These are phyloP conservation scores for Eulemur macaco DNA, from an alignment of 2,113 vertebrate genomes.

Conservation along the genomic window DNA sequence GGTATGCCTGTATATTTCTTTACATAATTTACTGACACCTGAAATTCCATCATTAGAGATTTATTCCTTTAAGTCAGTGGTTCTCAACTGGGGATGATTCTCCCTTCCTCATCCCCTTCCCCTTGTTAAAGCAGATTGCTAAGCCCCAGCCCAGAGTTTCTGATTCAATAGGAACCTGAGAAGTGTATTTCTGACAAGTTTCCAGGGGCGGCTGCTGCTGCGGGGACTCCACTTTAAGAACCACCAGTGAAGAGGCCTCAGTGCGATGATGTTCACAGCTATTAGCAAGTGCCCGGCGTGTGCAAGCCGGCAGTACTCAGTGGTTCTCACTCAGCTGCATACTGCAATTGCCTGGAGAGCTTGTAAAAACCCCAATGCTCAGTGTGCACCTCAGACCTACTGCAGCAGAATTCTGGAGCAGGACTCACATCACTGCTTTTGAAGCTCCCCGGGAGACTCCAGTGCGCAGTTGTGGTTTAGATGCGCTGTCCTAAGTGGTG, in stretches of 20 bases:
- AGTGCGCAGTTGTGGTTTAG: not conserved
- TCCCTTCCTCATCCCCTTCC: not conserved
- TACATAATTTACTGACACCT: not conserved
- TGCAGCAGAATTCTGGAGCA: not conserved
- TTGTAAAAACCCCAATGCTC: not conserved
- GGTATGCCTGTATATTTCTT: not conserved
- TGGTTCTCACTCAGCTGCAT: not conserved
- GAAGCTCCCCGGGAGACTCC: not conserved
- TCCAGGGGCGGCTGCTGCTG: not conserved
- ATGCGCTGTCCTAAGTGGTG: rapidly evolving
- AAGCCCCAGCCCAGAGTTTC: not conserved
- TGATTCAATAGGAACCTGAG: not conserved
- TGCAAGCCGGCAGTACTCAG: rapidly evolving
- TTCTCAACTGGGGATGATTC: not conserved
- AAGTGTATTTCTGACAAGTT: not conserved
- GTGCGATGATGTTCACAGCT: not conserved
- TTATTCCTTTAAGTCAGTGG: not conserved
- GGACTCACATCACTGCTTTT: not conserved
- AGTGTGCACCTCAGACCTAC: not conserved
- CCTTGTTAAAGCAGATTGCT: not conserved
- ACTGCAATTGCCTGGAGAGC: not conserved
- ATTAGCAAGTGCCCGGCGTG: not conserved
- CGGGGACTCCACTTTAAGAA: not conserved
- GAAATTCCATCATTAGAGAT: not conserved
- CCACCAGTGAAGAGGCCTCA: not conserved